Conservation (phyloP, 2,888 invertebrate species). For the Habrosyne pyritoides region DNA sequence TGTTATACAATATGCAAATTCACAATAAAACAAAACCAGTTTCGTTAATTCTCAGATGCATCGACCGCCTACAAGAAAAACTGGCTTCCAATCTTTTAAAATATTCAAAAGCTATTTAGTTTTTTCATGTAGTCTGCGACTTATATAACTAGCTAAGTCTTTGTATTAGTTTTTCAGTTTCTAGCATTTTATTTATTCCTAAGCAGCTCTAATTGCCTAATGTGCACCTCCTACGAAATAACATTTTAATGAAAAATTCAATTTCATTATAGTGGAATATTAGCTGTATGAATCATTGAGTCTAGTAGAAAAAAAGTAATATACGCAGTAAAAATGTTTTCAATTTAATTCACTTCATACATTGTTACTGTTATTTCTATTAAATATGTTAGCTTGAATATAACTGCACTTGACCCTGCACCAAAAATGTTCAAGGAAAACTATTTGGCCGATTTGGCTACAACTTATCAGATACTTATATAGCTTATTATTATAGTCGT, state of each 20-base stretch:
- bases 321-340: too few species aligned
- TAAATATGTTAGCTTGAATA: too few species aligned
- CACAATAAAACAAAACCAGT: neutral
- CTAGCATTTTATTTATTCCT: neutral
- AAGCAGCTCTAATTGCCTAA: neutral
- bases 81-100: neutral
- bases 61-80: neutral
- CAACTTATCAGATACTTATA: too few species aligned
- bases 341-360: too few species aligned
- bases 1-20: neutral
- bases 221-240: neutral
- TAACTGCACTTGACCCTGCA: too few species aligned
- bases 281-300: too few species aligned
- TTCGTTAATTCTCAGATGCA: conserved; percentile 1
- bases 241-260: neutral
- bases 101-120: neutral
- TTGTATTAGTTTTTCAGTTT: neutral
- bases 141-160: neutral
- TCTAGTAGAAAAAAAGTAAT: too few species aligned
- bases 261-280: neutral
- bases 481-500: too few species aligned
- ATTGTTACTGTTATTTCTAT: too few species aligned
- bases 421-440: too few species aligned
- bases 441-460: too few species aligned
- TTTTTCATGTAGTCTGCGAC: neutral